Conservation (phyloP, 1,140 invertebrate genomes). For the Drosophila nigrodunni region DNA sequence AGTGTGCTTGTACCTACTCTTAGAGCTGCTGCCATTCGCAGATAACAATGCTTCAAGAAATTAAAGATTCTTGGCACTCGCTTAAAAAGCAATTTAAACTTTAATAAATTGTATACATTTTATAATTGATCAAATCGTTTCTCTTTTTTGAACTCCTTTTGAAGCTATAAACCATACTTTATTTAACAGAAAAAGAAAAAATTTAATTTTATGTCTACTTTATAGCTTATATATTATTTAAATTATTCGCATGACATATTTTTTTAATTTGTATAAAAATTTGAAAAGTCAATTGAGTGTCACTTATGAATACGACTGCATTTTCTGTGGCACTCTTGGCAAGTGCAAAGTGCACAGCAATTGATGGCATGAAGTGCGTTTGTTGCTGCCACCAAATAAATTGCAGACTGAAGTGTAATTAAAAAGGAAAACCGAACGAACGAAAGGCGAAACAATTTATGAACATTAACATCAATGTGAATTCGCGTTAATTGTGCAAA, state of each 20-base stretch:
- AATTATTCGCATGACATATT: too few relatives aligned
- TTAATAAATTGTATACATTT: too few relatives aligned
- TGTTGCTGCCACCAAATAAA: slow-evolving; percentile 11
- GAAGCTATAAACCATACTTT: background rate
- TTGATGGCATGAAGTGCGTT: slow-evolving; percentile 58
- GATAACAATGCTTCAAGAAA: slow-evolving; percentile 37
- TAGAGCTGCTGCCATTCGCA: slow-evolving; percentile 31
- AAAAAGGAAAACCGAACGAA: slow-evolving; percentile 40
- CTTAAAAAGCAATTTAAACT: slow-evolving; percentile 3
- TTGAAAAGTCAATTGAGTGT: slow-evolving; percentile 2
- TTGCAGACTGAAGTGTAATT: slow-evolving; percentile 52
- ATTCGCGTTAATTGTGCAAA: slow-evolving; percentile 58
- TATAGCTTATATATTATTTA: too few relatives aligned
- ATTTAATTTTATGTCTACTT: too few relatives aligned
- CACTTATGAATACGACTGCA: background rate
- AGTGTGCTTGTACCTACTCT: slow-evolving; percentile 11
- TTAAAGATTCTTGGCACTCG: slow-evolving; percentile 9
- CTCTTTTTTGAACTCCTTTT: too few relatives aligned
- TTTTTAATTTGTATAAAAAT: slow-evolving; percentile 3
- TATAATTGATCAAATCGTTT: too few relatives aligned
- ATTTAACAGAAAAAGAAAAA: too few relatives aligned
- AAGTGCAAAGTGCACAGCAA: slow-evolving; percentile 24
- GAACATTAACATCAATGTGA: slow-evolving; percentile 67
- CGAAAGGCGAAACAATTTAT: slow-evolving; percentile 64
- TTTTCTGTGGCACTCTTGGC: slow-evolving; percentile 13